These are phyloP conservation scores for Hyles lineata DNA, from an alignment of 2,888 invertebrate genomes.

Conservation along the genomic window DNA sequence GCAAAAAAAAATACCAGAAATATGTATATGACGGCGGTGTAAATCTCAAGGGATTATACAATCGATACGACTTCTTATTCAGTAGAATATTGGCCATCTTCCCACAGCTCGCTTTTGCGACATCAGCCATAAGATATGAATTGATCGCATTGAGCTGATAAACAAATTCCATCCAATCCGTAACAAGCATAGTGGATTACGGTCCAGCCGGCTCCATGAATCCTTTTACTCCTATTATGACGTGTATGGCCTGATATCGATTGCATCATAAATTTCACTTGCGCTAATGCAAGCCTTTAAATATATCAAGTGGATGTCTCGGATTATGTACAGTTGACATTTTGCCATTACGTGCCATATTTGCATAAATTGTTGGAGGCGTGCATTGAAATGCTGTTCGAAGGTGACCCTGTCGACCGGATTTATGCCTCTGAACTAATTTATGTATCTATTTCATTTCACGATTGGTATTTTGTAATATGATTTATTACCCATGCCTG, in stretches of 20 bases:
- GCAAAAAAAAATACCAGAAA: no score
- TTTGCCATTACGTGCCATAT: conserved; percentile 59
- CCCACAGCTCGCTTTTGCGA: background rate
- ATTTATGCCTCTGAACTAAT: conserved; percentile 26
- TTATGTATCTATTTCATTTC: conserved; percentile 29
- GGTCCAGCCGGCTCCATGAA: background rate
- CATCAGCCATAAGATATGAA: background rate
- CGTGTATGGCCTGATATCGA: background rate
- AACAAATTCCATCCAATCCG: background rate
- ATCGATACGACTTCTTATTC: background rate
- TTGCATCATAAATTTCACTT: conserved; percentile 23
- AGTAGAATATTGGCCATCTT: background rate
- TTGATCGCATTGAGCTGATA: background rate
- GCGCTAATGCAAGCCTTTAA: conserved; percentile 30
- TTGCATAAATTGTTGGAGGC: conserved; percentile 66
- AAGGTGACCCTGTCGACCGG: conserved; percentile 40
- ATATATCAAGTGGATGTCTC: conserved; percentile 40
- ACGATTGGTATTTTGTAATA: conserved; percentile 23
- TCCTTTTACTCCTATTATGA: conserved; percentile 6
- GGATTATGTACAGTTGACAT: conserved; percentile 68
- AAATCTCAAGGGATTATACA: background rate
- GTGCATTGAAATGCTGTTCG: conserved; percentile 52
- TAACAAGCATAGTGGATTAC: conserved; percentile 4
- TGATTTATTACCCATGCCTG: conserved; percentile 18
- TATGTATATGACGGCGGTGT: no score